A percentile compares a stretch with the other conserved stretches of the same genome.
Conservation (phyloP, 2,888 invertebrate genomes). For the Lasius platythorax region DNA sequence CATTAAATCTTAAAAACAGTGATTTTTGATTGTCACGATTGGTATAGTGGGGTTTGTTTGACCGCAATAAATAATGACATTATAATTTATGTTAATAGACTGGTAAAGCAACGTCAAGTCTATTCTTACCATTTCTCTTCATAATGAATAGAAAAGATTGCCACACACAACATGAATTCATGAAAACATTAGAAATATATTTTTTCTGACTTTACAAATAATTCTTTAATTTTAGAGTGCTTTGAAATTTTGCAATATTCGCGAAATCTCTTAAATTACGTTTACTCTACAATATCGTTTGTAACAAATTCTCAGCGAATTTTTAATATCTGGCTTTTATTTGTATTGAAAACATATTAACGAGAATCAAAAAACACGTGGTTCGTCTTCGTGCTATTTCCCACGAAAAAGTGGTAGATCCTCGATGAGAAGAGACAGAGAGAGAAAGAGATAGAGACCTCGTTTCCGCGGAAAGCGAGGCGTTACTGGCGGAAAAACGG, state of each 20-base stretch:
- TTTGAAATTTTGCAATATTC: not conserved
- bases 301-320: not conserved
- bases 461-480: conserved; percentile 55
- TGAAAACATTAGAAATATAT: not conserved
- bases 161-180: not conserved
- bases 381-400: conserved; percentile 13
- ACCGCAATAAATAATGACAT: conserved; percentile 24
- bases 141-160: not conserved
- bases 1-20: not conserved
- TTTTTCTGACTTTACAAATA: not conserved
- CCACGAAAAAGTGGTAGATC: conserved; percentile 39
- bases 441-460: not conserved
- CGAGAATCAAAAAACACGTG: not conserved
- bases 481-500: conserved; percentile 53
- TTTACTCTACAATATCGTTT: not conserved
- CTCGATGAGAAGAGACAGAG: not conserved
- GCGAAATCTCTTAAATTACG: not conserved
- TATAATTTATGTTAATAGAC: conserved; percentile 12
- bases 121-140: not conserved
- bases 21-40: not conserved
- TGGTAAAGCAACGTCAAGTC: not conserved
- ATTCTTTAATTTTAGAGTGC: not conserved
- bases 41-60: not conserved
- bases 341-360: not conserved
- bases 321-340: not conserved